A percentile compares a stretch with the other conserved stretches of the same genome.
Conservation (phyloP, 2,797 vertebrate species). For the Pseudocheirus occidentalis region DNA sequence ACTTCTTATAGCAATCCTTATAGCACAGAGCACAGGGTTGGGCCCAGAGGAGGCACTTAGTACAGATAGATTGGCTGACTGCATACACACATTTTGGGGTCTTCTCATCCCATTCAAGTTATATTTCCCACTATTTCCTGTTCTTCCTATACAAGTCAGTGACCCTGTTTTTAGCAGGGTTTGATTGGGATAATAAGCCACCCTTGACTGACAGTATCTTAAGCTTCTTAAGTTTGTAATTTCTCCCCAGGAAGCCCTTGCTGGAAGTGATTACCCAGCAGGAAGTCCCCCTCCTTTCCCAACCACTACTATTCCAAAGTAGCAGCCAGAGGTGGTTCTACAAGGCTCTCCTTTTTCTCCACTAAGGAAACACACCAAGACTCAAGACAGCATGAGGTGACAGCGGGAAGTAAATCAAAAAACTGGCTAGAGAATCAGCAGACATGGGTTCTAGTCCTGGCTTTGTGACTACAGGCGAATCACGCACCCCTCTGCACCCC, state of each 20-base stretch:
- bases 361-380: neutral
- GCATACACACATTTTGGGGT: too few relatives aligned
- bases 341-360: neutral
- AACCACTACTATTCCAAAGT: neutral
- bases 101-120: neutral
- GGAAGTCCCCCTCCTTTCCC: neutral
- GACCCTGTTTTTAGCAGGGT: constrained; percentile 77
- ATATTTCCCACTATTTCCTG: constrained; percentile 1
- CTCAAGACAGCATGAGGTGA: neutral
- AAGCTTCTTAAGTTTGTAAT: constrained; percentile 10
- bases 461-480: neutral
- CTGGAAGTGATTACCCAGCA: neutral
- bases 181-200: constrained; percentile 79
- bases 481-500: neutral
- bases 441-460: neutral
- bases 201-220: constrained; percentile 78
- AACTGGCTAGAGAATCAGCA: neutral
- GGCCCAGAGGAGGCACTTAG: neutral
- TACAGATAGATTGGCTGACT: neutral
- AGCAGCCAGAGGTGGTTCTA: neutral
- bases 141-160: constrained; percentile 51
- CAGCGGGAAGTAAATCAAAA: neutral
- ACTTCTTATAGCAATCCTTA: too few relatives aligned
- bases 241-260: neutral
- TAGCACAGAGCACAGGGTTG: too few relatives aligned